Conservation (phyloP, 2,113 vertebrate species). For the Sminthopsis crassicaudata region DNA sequence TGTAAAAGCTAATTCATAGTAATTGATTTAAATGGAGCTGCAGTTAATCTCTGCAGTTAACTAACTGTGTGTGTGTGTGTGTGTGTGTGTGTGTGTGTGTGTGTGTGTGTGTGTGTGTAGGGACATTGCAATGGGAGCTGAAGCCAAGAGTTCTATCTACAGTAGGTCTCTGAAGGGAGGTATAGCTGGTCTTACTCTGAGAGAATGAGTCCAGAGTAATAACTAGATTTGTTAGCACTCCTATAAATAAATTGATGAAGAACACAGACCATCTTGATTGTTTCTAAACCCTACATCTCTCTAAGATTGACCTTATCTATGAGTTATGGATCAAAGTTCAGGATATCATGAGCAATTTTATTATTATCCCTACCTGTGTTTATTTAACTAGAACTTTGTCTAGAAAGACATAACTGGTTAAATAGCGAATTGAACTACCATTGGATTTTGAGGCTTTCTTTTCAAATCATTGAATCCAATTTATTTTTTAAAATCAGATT, state of each 20-base stretch:
- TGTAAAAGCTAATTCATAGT: background rate
- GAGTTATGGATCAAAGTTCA: background rate
- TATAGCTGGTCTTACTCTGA: background rate
- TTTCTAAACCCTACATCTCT: background rate
- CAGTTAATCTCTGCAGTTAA: background rate
- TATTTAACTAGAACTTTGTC: background rate
- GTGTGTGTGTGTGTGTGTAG: too few relatives aligned
- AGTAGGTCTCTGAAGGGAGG: background rate
- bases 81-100: too few relatives aligned
- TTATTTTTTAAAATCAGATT: background rate
- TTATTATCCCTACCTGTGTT: background rate
- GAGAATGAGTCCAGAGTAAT: background rate
- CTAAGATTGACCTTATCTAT: background rate
- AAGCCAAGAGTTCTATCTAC: background rate
- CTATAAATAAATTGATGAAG: background rate
- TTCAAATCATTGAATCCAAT: background rate
- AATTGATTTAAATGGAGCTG: background rate
- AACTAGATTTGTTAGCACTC: background rate
- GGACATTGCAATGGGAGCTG: background rate
- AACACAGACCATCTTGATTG: background rate
- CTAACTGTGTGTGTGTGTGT: too few relatives aligned
- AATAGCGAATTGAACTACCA: background rate
- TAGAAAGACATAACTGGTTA: background rate
- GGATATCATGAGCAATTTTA: background rate
- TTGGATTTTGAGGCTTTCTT: background rate